phyloP scores from a whole-genome alignment of 1,140 invertebrate species.

The Bombyx mandarina region DNA sequence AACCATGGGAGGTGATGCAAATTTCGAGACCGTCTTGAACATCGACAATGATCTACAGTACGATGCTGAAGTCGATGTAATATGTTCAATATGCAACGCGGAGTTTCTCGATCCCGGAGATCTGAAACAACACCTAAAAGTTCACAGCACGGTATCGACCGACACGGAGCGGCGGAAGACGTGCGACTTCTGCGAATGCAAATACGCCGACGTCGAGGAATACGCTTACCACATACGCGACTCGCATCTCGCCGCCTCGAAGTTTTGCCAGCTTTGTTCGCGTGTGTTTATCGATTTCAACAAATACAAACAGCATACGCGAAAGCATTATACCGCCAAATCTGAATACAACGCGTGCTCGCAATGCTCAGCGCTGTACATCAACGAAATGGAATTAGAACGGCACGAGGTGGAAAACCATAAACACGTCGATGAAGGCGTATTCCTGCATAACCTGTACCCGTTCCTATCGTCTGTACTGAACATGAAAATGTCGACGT shows the following conservation, averaged over 20 bases:
- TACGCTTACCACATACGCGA: conserved; percentile 36
- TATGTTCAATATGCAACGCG: conserved; percentile 38
- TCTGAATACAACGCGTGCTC: conserved; percentile 25
- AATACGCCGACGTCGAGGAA: background rate
- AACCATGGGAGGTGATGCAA: no score
- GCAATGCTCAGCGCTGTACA: conserved; percentile 27
- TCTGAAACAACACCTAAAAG: conserved; percentile 37
- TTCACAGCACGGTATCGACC: conserved; percentile 17
- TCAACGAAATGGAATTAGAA: conserved; percentile 19
- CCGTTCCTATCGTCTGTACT: conserved; percentile 30
- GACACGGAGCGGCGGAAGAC: background rate
- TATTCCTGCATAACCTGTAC: conserved; percentile 27
- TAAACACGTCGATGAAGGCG: conserved; percentile 20
- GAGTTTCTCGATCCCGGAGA: conserved; percentile 51
- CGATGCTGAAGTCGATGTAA: conserved; percentile 26
- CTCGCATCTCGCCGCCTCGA: conserved; percentile 23
- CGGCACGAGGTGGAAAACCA: conserved; percentile 34
- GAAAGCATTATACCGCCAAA: conserved; percentile 23
- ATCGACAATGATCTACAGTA: background rate
- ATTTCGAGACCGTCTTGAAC: no score
- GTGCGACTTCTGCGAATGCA: conserved; percentile 3
- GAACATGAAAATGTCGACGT: conserved; percentile 31
- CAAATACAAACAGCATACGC: conserved; percentile 25
- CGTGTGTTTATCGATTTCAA: conserved; percentile 22
- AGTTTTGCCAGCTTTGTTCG: conserved; percentile 33